phyloP scores from a whole-genome alignment of 1,140 invertebrate species.

The Diachasma alloeum region DNA sequence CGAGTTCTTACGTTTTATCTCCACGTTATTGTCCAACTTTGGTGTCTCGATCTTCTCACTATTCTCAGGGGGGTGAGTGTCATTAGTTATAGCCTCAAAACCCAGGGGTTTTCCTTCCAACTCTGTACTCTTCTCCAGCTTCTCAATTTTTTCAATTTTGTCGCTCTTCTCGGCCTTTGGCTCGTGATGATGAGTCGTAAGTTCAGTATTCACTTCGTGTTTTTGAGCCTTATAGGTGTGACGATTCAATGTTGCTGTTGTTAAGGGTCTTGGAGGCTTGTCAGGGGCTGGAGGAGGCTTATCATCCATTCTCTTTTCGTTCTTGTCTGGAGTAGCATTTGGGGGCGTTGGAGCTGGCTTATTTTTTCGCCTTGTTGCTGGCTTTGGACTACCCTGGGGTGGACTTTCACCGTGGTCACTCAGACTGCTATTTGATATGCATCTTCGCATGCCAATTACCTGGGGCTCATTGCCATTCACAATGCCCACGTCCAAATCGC shows the following conservation, averaged over 20 bases:
- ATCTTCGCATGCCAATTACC: conserved; percentile 66
- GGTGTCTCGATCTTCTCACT: not conserved
- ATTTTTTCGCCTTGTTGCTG: conserved; percentile 74
- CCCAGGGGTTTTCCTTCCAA: conserved; percentile 31
- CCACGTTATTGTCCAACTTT: conserved; percentile 30
- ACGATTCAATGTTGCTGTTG: conserved; percentile 54
- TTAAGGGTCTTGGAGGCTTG: conserved; percentile 67
- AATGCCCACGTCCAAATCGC: conserved; percentile 56
- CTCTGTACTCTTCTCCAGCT: conserved; percentile 23
- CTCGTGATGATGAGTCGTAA: conserved; percentile 40
- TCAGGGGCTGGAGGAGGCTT: conserved; percentile 65
- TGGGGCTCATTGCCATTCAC: conserved; percentile 52
- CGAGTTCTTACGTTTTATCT: conserved; percentile 35
- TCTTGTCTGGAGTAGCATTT: conserved; percentile 56
- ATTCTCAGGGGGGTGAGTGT: conserved; percentile 6
- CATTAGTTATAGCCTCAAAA: conserved; percentile 26
- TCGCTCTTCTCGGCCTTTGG: conserved; percentile 15
- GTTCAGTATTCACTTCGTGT: conserved; percentile 52
- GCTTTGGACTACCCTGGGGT: conserved; percentile 76
- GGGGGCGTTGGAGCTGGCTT: conserved; percentile 76
- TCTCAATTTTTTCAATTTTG: conserved; percentile 29
- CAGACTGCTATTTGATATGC: conserved; percentile 74
- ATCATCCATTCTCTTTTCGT: conserved; percentile 54
- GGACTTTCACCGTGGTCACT: conserved; percentile 72
- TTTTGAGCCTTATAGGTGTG: conserved; percentile 52